Percentiles rank a stretch among this genome's conserved stretches.
phyloP scores from a whole-genome alignment of 2,888 invertebrate genomes.

The Hecatera dysodea region DNA sequence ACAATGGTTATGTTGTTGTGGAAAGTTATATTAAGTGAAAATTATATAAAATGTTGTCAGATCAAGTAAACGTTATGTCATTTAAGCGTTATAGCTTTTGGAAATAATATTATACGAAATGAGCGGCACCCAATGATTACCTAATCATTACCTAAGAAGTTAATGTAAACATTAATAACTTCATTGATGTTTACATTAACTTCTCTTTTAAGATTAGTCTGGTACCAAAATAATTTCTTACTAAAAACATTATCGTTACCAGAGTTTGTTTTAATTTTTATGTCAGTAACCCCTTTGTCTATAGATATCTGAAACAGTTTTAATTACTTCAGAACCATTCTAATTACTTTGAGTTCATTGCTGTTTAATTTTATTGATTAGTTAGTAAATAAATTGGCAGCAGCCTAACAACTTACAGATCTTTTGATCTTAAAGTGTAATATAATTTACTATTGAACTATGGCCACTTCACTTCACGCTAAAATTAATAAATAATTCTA shows the following conservation, averaged over 20 bases:
- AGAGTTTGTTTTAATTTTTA: background rate
- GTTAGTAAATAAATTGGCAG: background rate
- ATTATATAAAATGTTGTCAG: no score
- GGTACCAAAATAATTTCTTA: background rate
- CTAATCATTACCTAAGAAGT: no score
- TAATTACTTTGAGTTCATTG: constrained; percentile 12
- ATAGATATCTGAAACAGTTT: background rate
- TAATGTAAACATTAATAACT: no score
- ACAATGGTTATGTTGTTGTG: no score
- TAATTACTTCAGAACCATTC: background rate
- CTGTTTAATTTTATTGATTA: constrained; percentile 2
- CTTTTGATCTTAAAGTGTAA: constrained; percentile 2
- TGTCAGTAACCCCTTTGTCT: background rate
- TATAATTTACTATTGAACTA: background rate
- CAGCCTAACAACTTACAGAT: no score
- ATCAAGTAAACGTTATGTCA: no score
- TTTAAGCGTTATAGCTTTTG: no score
- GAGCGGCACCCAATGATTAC: no score
- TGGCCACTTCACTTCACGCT: no score
- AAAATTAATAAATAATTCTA: background rate
- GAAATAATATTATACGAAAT: no score
- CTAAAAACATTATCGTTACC: background rate
- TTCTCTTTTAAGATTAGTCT: background rate
- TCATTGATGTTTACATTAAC: background rate
- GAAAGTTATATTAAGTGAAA: no score